These are phyloP conservation scores for Catostomus latipinnis DNA, from an alignment of 2,797 vertebrate genomes.

Conservation along the genomic window DNA sequence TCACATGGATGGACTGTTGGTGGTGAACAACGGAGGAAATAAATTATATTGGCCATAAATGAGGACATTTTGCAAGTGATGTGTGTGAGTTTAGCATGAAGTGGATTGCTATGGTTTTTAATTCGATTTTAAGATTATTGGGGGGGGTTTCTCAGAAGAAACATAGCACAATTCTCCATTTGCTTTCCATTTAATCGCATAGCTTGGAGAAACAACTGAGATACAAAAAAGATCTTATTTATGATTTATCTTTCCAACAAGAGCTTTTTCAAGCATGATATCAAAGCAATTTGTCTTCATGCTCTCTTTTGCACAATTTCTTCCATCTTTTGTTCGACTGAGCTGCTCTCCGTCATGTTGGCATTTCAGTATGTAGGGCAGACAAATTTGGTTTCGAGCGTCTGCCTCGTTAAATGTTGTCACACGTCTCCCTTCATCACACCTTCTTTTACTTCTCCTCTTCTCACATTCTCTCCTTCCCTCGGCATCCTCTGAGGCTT, in stretches of 20 bases:
- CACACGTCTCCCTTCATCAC: conserved; percentile 22
- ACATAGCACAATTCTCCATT: not conserved
- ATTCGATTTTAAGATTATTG: too few species aligned
- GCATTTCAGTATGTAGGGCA: conserved; percentile 42
- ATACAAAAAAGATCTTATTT: not conserved
- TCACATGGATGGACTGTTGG: conserved; percentile 29
- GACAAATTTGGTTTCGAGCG: conserved; percentile 1
- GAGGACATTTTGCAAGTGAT: conserved; percentile 2
- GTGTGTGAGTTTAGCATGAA: not conserved
- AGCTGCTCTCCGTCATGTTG: not conserved
- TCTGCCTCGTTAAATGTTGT: conserved; percentile 26
- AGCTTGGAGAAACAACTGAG: not conserved
- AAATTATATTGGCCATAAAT: conserved; percentile 24
- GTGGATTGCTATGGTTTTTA: not conserved
- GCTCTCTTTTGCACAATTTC: not conserved
- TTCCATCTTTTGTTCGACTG: not conserved
- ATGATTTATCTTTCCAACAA: not conserved
- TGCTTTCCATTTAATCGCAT: not conserved
- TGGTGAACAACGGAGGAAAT: conserved; percentile 22
- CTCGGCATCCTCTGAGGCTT: not conserved
- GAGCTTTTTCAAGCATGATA: not conserved
- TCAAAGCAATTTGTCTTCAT: not conserved
- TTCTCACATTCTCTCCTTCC: not conserved
- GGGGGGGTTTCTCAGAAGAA: not conserved
- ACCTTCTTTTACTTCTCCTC: not conserved